phyloP scores from a whole-genome alignment of 2,888 invertebrate species.

The Hartigia nigra region DNA sequence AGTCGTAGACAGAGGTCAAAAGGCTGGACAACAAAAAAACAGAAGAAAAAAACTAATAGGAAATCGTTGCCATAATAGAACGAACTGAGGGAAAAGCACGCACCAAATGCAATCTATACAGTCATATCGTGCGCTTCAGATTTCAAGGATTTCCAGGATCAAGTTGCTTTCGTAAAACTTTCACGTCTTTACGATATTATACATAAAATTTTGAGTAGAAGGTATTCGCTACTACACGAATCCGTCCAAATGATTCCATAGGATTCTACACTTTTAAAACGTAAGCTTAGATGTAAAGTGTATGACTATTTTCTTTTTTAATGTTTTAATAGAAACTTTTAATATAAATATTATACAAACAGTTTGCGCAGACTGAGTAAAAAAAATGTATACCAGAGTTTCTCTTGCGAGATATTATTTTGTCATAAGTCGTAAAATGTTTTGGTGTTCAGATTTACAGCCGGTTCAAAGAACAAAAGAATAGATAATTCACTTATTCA shows the following conservation, averaged over 20 bases:
- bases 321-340: background rate
- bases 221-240: background rate
- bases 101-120: conserved; percentile 35
- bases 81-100: conserved; percentile 40
- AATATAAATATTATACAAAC: no score
- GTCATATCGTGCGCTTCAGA: conserved; percentile 42
- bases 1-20: conserved; percentile 1
- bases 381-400: no score
- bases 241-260: background rate
- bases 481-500: background rate
- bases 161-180: conserved; percentile 36
- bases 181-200: conserved; percentile 5
- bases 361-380: no score
- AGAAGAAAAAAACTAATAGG: conserved; percentile 6
- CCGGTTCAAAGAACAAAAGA: background rate
- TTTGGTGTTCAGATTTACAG: background rate
- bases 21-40: conserved; percentile 4
- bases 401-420: background rate
- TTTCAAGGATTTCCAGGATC: conserved; percentile 44
- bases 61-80: conserved; percentile 40
- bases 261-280: background rate
- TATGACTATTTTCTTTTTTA: background rate
- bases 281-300: background rate
- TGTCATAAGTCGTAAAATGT: background rate
- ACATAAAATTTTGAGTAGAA: background rate